These are phyloP conservation scores for Bombus waltoni DNA, from an alignment of 1,140 invertebrate species.

Conservation along the genomic window DNA sequence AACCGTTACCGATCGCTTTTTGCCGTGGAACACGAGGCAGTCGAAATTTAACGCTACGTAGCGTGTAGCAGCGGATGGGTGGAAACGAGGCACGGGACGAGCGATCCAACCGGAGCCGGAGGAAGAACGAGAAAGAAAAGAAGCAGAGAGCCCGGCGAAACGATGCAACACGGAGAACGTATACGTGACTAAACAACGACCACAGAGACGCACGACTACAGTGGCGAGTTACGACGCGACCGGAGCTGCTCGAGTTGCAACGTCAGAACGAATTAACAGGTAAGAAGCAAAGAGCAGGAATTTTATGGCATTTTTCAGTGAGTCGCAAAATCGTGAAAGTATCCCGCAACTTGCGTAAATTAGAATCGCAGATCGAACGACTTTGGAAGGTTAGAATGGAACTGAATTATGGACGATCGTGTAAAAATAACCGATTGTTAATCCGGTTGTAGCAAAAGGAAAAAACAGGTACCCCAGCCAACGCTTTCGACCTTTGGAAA, in stretches of 20 bases:
- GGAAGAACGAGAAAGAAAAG: conserved; percentile 23
- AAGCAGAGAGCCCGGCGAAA: background rate
- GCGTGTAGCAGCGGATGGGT: background rate
- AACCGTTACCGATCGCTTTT: conserved; percentile 44
- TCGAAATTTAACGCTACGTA: conserved; percentile 49
- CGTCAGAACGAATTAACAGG: background rate
- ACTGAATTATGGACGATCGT: no score
- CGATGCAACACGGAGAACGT: conserved; percentile 33
- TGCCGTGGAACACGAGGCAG: conserved; percentile 16
- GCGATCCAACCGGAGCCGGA: background rate
- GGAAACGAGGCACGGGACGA: conserved; percentile 6
- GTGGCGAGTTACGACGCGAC: conserved; percentile 67
- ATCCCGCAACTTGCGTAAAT: no score
- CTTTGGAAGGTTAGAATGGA: fast-evolving
- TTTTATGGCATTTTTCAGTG: background rate
- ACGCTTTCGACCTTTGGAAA: no score
- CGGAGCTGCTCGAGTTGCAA: conserved; percentile 33
- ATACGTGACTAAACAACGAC: conserved; percentile 74
- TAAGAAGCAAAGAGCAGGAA: background rate
- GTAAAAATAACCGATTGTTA: no score
- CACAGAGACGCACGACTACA: conserved; percentile 69
- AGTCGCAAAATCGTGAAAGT: no score
- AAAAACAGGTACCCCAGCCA: no score
- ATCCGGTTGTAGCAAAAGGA: no score
- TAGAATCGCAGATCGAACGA: no score